These are phyloP conservation scores for Myotis planiceps DNA, from an alignment of 2,797 vertebrate species.

Conservation along the genomic window DNA sequence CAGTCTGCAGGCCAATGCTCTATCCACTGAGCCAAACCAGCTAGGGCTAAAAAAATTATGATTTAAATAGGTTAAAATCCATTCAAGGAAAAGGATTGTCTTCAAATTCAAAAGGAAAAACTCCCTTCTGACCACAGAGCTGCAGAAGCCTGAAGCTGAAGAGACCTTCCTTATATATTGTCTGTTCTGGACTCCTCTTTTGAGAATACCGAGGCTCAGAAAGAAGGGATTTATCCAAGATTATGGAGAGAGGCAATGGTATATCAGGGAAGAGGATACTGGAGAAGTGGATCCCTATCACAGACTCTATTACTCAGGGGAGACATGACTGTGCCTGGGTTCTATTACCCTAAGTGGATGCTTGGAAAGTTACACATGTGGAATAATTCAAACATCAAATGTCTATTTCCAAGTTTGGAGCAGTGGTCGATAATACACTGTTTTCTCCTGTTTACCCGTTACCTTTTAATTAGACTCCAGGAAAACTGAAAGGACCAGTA, in stretches of 20 bases:
- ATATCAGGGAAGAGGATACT: not conserved
- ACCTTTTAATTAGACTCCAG: conserved; percentile 31
- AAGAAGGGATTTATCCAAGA: not conserved
- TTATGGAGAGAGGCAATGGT: not conserved
- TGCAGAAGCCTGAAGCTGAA: not conserved
- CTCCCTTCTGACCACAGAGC: not conserved
- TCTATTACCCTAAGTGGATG: not conserved
- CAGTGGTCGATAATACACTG: not conserved
- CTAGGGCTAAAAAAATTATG: not conserved
- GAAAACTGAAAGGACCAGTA: not conserved
- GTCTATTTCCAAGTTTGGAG: not conserved
- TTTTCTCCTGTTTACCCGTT: conserved; percentile 35
- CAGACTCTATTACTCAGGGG: not conserved
- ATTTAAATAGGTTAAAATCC: conserved; percentile 18
- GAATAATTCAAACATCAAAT: not conserved
- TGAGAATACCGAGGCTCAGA: not conserved
- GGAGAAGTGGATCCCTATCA: not conserved
- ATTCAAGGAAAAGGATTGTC: not conserved
- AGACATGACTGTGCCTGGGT: not conserved
- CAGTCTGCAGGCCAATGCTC: too few species aligned
- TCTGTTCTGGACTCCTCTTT: not conserved
- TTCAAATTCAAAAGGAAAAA: conserved; percentile 12
- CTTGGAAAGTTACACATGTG: not conserved
- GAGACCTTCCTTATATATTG: not conserved
- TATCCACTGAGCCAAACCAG: too few species aligned